Conservation (phyloP, 2,888 invertebrate genomes). For the Molorchus minor region DNA sequence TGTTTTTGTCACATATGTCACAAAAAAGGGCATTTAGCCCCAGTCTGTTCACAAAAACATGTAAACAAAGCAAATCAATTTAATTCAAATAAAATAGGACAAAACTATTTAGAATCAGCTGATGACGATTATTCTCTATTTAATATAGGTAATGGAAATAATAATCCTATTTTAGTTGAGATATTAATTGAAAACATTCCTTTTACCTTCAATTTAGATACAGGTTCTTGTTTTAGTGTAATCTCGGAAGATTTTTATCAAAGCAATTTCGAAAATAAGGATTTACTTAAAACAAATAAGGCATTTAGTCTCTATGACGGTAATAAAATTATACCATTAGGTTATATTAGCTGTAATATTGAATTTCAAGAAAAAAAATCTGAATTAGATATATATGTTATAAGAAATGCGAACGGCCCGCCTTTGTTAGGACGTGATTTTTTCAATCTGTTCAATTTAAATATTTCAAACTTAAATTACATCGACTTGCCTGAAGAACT, state of each 20-base stretch:
- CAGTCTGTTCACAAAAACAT: background rate
- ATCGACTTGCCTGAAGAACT: background rate
- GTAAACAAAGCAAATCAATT: background rate
- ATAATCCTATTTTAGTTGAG: background rate
- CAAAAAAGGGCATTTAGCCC: background rate
- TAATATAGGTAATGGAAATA: background rate
- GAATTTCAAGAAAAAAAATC: background rate
- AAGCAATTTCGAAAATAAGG: background rate
- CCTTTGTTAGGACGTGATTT: background rate
- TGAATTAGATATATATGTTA: background rate
- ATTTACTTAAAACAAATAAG: background rate
- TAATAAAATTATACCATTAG: background rate
- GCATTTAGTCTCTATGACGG: background rate
- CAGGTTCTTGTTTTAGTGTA: constrained; percentile 1
- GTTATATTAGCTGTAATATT: background rate
- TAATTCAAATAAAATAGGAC: background rate
- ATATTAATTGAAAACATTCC: background rate
- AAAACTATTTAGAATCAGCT: background rate
- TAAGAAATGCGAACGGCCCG: background rate
- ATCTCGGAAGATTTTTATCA: background rate
- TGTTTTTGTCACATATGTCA: background rate
- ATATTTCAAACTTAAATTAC: background rate
- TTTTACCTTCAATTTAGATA: background rate
- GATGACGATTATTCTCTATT: background rate
- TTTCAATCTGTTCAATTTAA: background rate